These are phyloP conservation scores for Apodemus speciosus DNA, from an alignment of 2,113 vertebrate genomes.

Conservation along the genomic window DNA sequence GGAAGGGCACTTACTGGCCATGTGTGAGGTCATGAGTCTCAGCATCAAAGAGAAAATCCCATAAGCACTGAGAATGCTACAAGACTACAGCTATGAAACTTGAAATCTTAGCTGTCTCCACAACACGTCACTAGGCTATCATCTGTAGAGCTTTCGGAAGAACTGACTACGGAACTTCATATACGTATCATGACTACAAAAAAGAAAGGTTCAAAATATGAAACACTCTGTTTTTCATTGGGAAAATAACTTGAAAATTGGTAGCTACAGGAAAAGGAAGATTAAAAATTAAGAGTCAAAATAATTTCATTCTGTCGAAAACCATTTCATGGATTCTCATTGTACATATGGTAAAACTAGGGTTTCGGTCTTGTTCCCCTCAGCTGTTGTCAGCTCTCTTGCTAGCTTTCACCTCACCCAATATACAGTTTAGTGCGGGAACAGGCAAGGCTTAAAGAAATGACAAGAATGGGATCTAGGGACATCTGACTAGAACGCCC, in stretches of 20 bases:
- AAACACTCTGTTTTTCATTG: not conserved
- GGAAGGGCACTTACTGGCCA: not conserved
- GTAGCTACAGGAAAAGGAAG: not conserved
- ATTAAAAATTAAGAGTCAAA: not conserved
- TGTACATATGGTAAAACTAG: not conserved
- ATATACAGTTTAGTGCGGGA: not conserved
- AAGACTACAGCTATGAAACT: not conserved
- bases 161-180: not conserved
- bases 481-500: not conserved
- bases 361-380: not conserved
- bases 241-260: not conserved
- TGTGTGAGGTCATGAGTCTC: not conserved
- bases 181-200: not conserved
- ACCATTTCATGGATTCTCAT: not conserved
- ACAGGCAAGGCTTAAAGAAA: not conserved
- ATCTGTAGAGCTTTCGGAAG: not conserved
- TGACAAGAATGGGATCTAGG: not conserved
- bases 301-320: not conserved
- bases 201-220: not conserved
- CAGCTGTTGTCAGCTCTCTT: not conserved
- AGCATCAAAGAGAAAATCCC: not conserved
- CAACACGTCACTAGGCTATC: not conserved
- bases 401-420: not conserved
- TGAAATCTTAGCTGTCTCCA: not conserved
- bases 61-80: not conserved